Conservation (phyloP, 2,888 invertebrate species). For the Melieria omissa region DNA sequence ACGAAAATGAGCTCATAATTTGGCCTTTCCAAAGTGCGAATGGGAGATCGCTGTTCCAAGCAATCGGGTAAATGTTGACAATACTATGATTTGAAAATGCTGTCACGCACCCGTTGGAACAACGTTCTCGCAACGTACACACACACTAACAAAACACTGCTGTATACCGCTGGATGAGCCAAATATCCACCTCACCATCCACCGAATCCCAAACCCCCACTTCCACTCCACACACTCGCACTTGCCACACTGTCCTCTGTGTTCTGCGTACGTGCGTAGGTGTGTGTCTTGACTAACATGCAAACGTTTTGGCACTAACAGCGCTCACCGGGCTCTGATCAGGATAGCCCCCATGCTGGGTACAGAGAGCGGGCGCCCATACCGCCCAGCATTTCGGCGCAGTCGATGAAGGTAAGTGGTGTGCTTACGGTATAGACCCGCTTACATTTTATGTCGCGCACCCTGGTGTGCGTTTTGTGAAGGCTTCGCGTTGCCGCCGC, state of each 20-base stretch:
- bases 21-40: too few relatives aligned
- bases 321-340: slow-evolving; percentile 68
- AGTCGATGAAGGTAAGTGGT: slow-evolving; percentile 75
- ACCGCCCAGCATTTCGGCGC: slow-evolving; percentile 77
- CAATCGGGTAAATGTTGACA: too few relatives aligned
- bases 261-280: slow-evolving; percentile 5
- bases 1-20: too few relatives aligned
- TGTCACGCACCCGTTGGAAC: background rate
- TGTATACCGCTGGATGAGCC: too few relatives aligned
- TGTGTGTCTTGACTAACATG: slow-evolving; percentile 18
- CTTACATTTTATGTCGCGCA: background rate
- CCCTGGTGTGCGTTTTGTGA: background rate
- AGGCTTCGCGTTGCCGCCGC: background rate
- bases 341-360: slow-evolving; percentile 67
- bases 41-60: too few relatives aligned
- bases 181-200: background rate
- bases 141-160: slow-evolving; percentile 9
- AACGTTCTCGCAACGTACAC: slow-evolving; percentile 16
- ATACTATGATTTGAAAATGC: too few relatives aligned
- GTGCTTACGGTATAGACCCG: background rate
- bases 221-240: background rate
- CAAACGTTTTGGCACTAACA: slow-evolving; percentile 49
- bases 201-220: slow-evolving; percentile 1
- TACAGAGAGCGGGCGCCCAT: slow-evolving; percentile 70
- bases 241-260: background rate